Evolutionary conservation across 2,797 vertebrate species (phyloP), one percentile per base, ranked within the genome.

Genomic region (Serranus cabrilla): DNA sequence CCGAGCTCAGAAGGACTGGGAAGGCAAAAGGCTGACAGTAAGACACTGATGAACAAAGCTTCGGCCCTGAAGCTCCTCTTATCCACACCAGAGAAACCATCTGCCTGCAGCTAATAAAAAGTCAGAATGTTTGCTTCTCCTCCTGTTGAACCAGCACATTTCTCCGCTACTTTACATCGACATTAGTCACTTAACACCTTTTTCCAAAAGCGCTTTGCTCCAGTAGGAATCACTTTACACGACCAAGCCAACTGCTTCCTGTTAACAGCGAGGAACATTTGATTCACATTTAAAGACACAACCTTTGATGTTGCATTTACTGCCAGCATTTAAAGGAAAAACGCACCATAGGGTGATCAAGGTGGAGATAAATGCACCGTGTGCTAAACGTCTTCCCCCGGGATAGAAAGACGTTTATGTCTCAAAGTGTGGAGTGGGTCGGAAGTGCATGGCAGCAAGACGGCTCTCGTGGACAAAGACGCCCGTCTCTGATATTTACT

Each of bases 301-400:
- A 49, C 66, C 92, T 94, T 93, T 93, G 90, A 92, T 91, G 90
- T 86, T 76, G 74, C 90, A 91, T 93, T 93, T 90, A 89, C 68
- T 57, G 80, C 64, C 64, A 62, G 70, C 9, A 11, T 55, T 14
- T 49, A 57, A 60, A 77, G 77, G 55, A 83, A 83, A 72, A 83
- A 74, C 62, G 62, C 90, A 77, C 71, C 81, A 87, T 82, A 69
- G n/a, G 25, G 62, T 78, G 84, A 91, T 89, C 75, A 90, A 79
- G 83, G 62, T 80, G 55, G 59, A 77, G 81, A 86, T 91, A 80
- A 92, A 90, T 87, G 83, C 69, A 25, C 67, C 62, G 88, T 87
- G 84, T 80, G 71, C 71, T 39, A 50, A 61, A 54, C 25, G 71
- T 70, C 74, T 80, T 52, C 81, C 87, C 75, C 21, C 23, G 58